Evolutionary conservation across 2,888 invertebrate species (phyloP), one percentile per base, ranked within the genome.

Genomic region (Sesia apiformis): DNA sequence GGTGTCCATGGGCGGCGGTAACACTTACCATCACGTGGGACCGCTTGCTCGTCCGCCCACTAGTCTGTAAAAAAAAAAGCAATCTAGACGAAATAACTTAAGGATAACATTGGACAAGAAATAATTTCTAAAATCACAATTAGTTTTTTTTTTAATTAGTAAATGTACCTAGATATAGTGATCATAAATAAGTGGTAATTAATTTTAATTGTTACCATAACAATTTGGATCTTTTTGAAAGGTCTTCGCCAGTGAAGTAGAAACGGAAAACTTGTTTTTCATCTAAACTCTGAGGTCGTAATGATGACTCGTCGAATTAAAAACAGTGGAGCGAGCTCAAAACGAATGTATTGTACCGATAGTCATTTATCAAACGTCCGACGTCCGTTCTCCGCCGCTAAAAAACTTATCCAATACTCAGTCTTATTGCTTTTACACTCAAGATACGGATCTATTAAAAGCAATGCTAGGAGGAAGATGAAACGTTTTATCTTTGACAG

Each of bases 291-390:
- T 63, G 70, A 72, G 74, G 71, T 69, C 71, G 69, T 60, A 61
- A 56, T 66, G 69, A 75, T 84, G 83, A 84, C 80, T 80, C 64
- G 80, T 71, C 74, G 70, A 77, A 76, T 80, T 79, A 72, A 73
- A 79, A 83, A 78, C 70, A 77, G 68, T 69, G 43, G 49, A 64
- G 74, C 74, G 69, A 66, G 65, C 69, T 63, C 65, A 64, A 57
- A 80, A 80, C 72, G 67, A 78, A 79, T 79, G 78, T 78, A 84
- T 84, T 84, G 78, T 81, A 71, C 67, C 72, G 67, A 74, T 73
- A 74, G 78, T 78, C 79, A 85, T 87, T 84, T 84, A 85, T 86
- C 85, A 87, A 83, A 81, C 66, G 81, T 83, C 82, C 64, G 67
- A 65, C 61, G 63, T 57, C 58, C 52, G 23, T 46, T 63, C 59